phyloP scores from a whole-genome alignment of 2,888 invertebrate species.

The Perizoma flavofasciatum region DNA sequence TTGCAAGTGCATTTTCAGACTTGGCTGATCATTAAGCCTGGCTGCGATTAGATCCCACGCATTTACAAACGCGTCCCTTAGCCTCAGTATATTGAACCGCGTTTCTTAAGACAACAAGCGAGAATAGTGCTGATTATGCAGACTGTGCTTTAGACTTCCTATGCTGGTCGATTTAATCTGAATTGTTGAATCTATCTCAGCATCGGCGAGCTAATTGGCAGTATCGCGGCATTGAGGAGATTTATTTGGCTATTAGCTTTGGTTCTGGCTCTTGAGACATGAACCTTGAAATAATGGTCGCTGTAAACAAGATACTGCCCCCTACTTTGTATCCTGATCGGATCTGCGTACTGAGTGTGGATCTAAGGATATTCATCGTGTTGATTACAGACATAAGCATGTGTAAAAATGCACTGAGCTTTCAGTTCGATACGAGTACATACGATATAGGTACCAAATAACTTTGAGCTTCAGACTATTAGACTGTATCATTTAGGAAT shows the following conservation, averaged over 20 bases:
- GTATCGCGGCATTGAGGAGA: slow-evolving; percentile 55
- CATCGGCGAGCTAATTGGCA: slow-evolving; percentile 70
- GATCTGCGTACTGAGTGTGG: too few relatives aligned
- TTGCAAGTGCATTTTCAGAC: slow-evolving; percentile 16
- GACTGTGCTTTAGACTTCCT: slow-evolving; percentile 44
- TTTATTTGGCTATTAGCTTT: slow-evolving; percentile 65
- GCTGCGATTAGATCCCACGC: slow-evolving; percentile 55
- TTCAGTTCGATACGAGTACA: slow-evolving; percentile 1
- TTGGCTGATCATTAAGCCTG: slow-evolving; percentile 58
- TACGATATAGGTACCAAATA: neutral
- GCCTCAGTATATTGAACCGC: slow-evolving; percentile 12
- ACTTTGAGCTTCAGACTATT: neutral
- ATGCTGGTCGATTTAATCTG: slow-evolving; percentile 66
- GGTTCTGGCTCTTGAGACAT: slow-evolving; percentile 32
- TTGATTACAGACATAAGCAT: too few relatives aligned
- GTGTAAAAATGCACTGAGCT: slow-evolving; percentile 7
- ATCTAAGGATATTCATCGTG: too few relatives aligned
- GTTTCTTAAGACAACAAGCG: slow-evolving; percentile 5
- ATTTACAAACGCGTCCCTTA: slow-evolving; percentile 16
- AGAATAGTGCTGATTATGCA: slow-evolving; percentile 9
- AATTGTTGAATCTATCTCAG: slow-evolving; percentile 71
- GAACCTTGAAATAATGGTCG: slow-evolving; percentile 30
- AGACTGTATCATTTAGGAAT: neutral
- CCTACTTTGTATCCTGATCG: too few relatives aligned
- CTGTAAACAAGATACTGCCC: slow-evolving; percentile 6